Base-by-base conservation (phyloP, 2,888 invertebrate genomes). In the Yponomeuta malinellus region DNA sequence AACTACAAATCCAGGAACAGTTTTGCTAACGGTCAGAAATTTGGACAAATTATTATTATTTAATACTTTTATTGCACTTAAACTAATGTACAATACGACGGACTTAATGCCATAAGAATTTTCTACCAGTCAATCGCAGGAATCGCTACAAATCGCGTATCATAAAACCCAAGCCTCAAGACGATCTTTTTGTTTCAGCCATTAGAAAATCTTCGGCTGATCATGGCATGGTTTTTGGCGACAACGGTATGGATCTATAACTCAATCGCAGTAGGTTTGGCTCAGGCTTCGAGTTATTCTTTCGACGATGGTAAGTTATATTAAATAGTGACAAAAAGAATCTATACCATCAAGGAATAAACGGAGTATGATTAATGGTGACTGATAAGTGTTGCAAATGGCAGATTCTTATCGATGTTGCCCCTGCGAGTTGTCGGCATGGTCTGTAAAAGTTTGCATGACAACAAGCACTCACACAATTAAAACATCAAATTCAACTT, bases 1-100 rank as follows among this genome's bases (percentile, higher is more conserved):
- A 73, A 93, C 93, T 5, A 92, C 93, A 23, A 96, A 94, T 78
- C 92, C 93, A 23, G 95, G 93, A n/a, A 89, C 87, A 69, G 88
- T 88, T 74, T 79, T 96, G 73, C 81, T 93, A 72, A 93, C 95
- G 86, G 96, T 96, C 85, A 90, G 72, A 33, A 31, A 75, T 15
- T 15, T 12, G 12, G 52, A 59, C 15, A 15, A 23, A 23, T 1
- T 23, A 23, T 23, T 23, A 23, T 23, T 23, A 23, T 23, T 23
- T 23, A 23, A 23, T 23, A 23, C 23, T 23, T 23, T 23, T 23
- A 23, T 23, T 23, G 23, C 23, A 23, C 23, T 23, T 23, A 23
- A 23, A 23, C 23, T 23, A 23, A 23, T 23, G 23, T 23, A 23
- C 23, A 23, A 23, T 23, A 23, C 23, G 23, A 23, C 23, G 23